Percentiles rank a stretch among this genome's conserved stretches.
phyloP scores from a whole-genome alignment of 2,888 invertebrate species.

The Bimastos eiseni region DNA sequence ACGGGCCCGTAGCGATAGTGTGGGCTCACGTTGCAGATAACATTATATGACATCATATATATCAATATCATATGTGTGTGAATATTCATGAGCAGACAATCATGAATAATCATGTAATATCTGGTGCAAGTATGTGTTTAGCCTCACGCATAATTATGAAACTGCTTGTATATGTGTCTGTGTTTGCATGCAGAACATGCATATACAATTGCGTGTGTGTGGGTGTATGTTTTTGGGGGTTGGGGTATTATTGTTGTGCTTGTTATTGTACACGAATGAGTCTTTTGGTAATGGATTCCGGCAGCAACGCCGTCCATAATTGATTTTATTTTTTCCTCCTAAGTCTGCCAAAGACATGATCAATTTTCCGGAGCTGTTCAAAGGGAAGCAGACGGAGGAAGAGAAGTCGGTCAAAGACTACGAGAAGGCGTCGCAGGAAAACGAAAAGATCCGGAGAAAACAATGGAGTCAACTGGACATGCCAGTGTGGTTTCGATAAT shows the following conservation, averaged over 20 bases:
- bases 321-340: slow-evolving; percentile 54
- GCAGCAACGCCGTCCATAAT: background rate
- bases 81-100: no score
- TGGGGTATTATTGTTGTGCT: no score
- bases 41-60: no score
- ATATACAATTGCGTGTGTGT: no score
- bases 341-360: slow-evolving; percentile 76
- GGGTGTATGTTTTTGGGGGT: no score
- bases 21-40: no score
- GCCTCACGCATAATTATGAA: background rate
- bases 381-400: slow-evolving; percentile 28
- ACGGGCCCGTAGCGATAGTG: no score
- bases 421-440: background rate
- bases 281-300: background rate
- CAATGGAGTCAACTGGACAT: slow-evolving; percentile 6
- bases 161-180: background rate
- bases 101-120: background rate
- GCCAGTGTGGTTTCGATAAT: slow-evolving; percentile 25
- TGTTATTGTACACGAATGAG: background rate
- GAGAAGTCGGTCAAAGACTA: slow-evolving; percentile 27
- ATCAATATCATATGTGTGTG: background rate
- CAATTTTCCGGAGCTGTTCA: slow-evolving; percentile 76
- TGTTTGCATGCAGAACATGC: background rate
- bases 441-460: background rate
- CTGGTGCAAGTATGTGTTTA: background rate